Evolutionary conservation across 1,140 invertebrate genomes (phyloP), one percentile per base, ranked within the genome.

Genomic region (Anastrepha obliqua): DNA sequence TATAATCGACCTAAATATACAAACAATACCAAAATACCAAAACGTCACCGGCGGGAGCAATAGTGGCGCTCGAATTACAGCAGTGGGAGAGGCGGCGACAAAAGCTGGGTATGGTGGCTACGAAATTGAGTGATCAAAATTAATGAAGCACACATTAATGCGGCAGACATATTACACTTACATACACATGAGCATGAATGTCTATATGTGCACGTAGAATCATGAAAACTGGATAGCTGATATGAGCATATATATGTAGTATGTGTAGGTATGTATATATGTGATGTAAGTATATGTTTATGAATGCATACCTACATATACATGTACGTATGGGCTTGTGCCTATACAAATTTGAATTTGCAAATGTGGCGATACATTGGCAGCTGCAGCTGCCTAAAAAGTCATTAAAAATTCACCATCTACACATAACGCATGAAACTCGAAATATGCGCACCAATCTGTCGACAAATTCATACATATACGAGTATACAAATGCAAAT

Each of bases 111-210:
- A 15, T 74, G 13, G 42, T 74, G 67, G 67, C 42, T 39, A 44
- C 67, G 67, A 74, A 74, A 74, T 74, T 74, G 67, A 74, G 67
- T 74, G 67, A 74, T 74, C 67, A 74, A 74, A 74, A 74, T 74
- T 74, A 74, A 74, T 74, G 67, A 74, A 74, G 67, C 67, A 13
- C 67, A 74, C 42, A 74, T 74, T 74, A 42, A 47, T 74, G 67
- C 17, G 42, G 39, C 39, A 47, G 13, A 74, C 42, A 74, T 47
- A 39, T 47, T 17, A 74, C 42, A 74, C 39, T 17, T 15, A 42
- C 67, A 74, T 47, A n/a, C 42, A 17, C 42, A 74, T 42, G 4
- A 3, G 64, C 11, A 11, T 47, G 67, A 13, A 74, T 70, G 15
- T 15, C 2, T 74, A 67, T 13, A 42, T 29, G 29, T 29, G 29